Conservation (phyloP, 1,140 invertebrate genomes). For the Drosophila subobscura region DNA sequence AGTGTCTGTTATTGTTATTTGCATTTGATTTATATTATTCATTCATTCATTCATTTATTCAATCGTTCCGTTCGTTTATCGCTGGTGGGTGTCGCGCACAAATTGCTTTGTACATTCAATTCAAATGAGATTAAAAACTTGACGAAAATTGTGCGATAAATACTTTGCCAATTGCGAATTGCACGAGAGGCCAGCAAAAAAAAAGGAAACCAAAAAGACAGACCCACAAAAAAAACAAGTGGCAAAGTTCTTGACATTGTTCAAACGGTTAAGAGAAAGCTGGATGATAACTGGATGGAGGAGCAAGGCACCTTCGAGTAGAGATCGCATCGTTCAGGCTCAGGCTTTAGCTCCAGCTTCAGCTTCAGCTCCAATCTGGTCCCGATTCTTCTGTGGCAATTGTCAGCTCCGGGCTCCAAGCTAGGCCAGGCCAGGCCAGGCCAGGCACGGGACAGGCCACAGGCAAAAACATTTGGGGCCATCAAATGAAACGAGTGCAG, state of each 20-base stretch:
- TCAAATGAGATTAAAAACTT: conserved; percentile 54
- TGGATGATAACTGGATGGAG: conserved; percentile 15
- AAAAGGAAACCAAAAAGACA: conserved; percentile 13
- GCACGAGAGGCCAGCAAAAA: conserved; percentile 11
- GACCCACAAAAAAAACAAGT: conserved; percentile 27
- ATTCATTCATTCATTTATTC: conserved; percentile 35
- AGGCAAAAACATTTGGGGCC: conserved; percentile 52
- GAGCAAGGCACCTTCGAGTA: neutral
- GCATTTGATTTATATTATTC: conserved; percentile 61
- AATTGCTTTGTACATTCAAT: conserved; percentile 5
- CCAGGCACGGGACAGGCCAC: conserved; percentile 1
- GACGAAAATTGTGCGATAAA: conserved; percentile 38
- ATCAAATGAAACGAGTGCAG: conserved; percentile 55
- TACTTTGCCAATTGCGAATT: conserved; percentile 33
- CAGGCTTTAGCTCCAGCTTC: conserved; percentile 22
- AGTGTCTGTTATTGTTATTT: conserved; percentile 46
- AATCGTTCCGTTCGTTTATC: neutral
- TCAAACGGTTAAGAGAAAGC: conserved; percentile 77
- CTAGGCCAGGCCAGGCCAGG: neutral
- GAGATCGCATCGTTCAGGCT: conserved; percentile 10
- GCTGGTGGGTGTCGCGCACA: conserved; percentile 41
- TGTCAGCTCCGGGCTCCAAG: conserved; percentile 47
- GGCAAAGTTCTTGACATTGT: conserved; percentile 70
- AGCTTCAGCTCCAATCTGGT: conserved; percentile 34
- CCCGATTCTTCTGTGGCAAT: conserved; percentile 47